These are phyloP conservation scores for Oreochromis mossambicus DNA, from an alignment of 2,797 vertebrate species.

Conservation along the genomic window DNA sequence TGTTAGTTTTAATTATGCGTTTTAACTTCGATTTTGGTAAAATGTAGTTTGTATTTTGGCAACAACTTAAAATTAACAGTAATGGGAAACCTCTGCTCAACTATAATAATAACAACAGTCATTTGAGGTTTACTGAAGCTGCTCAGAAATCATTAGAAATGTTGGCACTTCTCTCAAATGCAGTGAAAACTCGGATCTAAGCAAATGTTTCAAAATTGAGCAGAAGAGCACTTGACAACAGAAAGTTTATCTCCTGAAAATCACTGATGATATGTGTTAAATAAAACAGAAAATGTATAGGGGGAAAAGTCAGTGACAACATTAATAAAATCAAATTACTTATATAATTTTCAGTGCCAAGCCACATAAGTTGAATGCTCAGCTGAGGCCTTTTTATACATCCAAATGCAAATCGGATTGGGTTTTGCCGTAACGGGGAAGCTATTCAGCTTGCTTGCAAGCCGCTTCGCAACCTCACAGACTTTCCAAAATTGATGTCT, in stretches of 20 bases:
- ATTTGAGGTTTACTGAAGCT: not conserved
- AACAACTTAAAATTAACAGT: not conserved
- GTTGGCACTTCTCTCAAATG: not conserved
- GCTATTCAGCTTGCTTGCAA: not conserved
- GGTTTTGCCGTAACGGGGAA: not conserved
- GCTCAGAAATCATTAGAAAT: not conserved
- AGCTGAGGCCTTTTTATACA: not conserved
- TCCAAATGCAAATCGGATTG: not conserved
- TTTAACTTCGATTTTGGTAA: not conserved
- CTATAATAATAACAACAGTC: not conserved
- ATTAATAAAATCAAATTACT: not conserved
- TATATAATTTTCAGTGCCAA: not conserved
- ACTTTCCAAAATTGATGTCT: not conserved
- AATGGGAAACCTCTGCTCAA: not conserved
- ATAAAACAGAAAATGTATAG: constrained; percentile 24
- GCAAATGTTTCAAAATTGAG: constrained; percentile 23
- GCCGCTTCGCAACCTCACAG: not conserved
- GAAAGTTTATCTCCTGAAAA: constrained; percentile 33
- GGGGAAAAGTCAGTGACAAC: not conserved
- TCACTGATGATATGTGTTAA: constrained; percentile 17
- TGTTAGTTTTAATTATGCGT: not conserved
- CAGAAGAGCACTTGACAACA: constrained; percentile 66
- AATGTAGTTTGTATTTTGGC: not conserved
- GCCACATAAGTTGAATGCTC: not conserved
- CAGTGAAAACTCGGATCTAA: not conserved